Conservation (phyloP, 2,797 vertebrate species). For the Lithobates pipiens region DNA sequence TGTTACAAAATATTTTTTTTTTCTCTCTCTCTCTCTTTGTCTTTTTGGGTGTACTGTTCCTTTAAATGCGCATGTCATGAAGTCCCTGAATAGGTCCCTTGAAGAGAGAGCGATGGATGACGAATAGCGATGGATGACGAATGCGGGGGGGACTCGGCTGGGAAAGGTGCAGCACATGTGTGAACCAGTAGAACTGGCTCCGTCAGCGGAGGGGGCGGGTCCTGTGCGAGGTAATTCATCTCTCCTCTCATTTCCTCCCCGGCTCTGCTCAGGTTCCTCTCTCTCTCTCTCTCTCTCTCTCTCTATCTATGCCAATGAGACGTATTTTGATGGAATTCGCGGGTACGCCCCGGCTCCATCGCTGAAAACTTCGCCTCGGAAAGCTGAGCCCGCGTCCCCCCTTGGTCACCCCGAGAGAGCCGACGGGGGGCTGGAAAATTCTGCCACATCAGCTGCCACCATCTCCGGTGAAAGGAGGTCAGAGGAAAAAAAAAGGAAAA, state of each 20-base stretch:
- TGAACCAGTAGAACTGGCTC: constrained; percentile 35
- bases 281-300: neutral
- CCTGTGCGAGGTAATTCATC: constrained; percentile 11
- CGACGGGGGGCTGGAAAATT: neutral
- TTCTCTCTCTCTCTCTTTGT: too few relatives aligned
- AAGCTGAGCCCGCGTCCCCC: neutral
- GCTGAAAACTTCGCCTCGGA: neutral
- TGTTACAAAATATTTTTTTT: too few relatives aligned
- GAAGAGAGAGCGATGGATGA: neutral
- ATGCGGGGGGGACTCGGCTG: neutral
- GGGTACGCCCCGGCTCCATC: neutral
- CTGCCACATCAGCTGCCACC: constrained; percentile 48
- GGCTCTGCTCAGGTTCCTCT: neutral
- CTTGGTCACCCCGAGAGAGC: constrained; percentile 39
- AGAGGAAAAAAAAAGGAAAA: neutral
- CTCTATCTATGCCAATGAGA: neutral
- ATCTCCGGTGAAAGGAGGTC: neutral
- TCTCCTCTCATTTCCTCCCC: constrained; percentile 25
- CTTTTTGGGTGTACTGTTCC: too few relatives aligned
- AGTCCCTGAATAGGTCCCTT: neutral
- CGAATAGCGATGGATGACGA: neutral
- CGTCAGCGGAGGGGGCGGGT: neutral
- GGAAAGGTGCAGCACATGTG: constrained; percentile 20
- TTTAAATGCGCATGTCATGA: too few relatives aligned
- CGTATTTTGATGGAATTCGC: neutral